Conservation (phyloP, 2,888 invertebrate species). For the Drosophila vallismaia region DNA sequence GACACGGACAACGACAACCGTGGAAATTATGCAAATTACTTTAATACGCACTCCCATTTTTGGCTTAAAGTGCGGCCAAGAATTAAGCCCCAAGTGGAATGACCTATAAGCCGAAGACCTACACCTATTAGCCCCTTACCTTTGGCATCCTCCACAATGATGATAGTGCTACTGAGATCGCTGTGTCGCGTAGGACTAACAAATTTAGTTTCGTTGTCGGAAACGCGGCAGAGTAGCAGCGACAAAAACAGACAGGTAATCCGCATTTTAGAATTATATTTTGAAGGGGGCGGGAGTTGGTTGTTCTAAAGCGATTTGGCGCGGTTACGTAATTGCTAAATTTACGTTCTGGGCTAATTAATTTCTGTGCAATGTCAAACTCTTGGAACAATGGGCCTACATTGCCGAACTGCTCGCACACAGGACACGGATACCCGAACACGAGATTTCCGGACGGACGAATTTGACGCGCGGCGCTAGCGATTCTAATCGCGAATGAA, state of each 20-base stretch:
- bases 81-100: conserved; percentile 53
- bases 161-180: conserved; percentile 82
- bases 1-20: conserved; percentile 8
- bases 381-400: conserved; percentile 24
- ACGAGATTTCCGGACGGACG: conserved; percentile 23
- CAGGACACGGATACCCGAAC: conserved; percentile 39
- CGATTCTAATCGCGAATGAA: conserved; percentile 73
- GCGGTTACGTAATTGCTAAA: conserved; percentile 72
- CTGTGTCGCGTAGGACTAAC: conserved; percentile 70
- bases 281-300: conserved; percentile 2
- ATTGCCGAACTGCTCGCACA: conserved; percentile 20
- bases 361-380: conserved; percentile 42
- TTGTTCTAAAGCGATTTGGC: conserved; percentile 19
- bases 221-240: conserved; percentile 23
- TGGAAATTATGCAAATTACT: conserved; percentile 75
- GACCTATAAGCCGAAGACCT: conserved; percentile 51
- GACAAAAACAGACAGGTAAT: conserved; percentile 3
- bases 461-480: conserved; percentile 58
- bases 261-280: conserved; percentile 3
- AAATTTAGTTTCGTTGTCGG: conserved; percentile 56
- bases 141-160: conserved; percentile 84
- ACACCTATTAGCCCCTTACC: conserved; percentile 66
- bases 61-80: conserved; percentile 23
- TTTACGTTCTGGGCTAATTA: conserved; percentile 42
- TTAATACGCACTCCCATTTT: conserved; percentile 57